Percentiles rank a stretch among this genome's conserved stretches.
These are phyloP conservation scores for Clarias batrachus DNA, from an alignment of 2,113 vertebrate genomes.

Conservation along the genomic window DNA sequence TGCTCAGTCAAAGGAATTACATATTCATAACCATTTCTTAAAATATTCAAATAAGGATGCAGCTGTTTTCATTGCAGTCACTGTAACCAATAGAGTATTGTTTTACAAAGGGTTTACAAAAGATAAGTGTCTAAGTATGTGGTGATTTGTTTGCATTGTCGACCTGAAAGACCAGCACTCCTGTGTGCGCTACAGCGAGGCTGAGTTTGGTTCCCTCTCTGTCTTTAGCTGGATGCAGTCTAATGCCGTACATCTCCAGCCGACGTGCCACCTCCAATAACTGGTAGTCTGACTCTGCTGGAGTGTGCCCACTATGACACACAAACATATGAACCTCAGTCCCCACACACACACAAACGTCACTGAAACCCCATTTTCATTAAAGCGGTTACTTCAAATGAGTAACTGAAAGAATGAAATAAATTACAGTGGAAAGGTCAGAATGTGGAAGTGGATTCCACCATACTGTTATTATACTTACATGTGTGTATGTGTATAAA, in stretches of 20 bases:
- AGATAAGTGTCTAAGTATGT: background rate
- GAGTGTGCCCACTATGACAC: constrained; percentile 85
- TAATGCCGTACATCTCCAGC: constrained; percentile 93
- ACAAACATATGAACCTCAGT: constrained; percentile 27
- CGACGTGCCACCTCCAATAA: constrained; percentile 90
- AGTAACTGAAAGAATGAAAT: background rate
- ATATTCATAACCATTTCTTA: background rate
- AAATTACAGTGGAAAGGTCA: background rate
- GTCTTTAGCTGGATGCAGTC: constrained; percentile 93
- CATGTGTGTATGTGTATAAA: background rate
- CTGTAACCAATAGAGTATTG: background rate
- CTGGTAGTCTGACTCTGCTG: constrained; percentile 94
- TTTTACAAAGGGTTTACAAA: background rate
- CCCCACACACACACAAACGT: background rate
- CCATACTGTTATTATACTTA: background rate
- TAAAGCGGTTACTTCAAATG: background rate
- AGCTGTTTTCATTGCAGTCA: background rate
- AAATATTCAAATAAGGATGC: background rate
- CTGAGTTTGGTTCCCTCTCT: constrained; percentile 91
- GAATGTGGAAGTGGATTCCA: background rate
- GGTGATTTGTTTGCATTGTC: constrained; percentile 5
- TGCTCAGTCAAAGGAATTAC: background rate
- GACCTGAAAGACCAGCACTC: constrained; percentile 97
- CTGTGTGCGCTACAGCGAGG: constrained; percentile 89
- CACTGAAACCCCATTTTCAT: background rate